These are phyloP conservation scores for Meganola albula DNA, from an alignment of 2,888 invertebrate species.

Conservation along the genomic window DNA sequence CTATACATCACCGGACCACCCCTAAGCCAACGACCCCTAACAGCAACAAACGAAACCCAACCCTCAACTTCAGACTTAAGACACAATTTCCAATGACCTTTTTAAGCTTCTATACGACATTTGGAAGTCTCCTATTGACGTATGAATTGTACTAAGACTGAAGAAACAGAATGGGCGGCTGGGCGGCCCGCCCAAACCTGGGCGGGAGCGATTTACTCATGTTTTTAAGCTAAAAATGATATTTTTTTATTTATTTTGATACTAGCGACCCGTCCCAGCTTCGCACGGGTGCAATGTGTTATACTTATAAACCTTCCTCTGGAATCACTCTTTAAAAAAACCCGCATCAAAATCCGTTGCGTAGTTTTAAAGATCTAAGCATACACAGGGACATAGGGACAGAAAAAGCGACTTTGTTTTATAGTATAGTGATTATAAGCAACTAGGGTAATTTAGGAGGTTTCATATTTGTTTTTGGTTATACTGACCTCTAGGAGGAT, in stretches of 20 bases:
- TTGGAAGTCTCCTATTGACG: constrained; percentile 56
- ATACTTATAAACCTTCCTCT: too few species aligned
- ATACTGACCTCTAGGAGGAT: too few species aligned
- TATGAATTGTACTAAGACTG: constrained; percentile 64
- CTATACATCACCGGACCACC: constrained; percentile 56
- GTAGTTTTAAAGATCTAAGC: too few species aligned
- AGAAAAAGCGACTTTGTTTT: too few species aligned
- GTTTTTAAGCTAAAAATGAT: constrained; percentile 53
- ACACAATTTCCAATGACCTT: constrained; percentile 49
- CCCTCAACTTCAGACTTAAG: constrained; percentile 38
- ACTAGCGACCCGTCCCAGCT: too few species aligned
- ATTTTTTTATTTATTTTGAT: constrained; percentile 45
- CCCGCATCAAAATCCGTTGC: too few species aligned
- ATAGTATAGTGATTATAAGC: too few species aligned
- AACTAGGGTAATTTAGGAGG: too few species aligned
- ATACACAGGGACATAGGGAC: too few species aligned
- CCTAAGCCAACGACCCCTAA: constrained; percentile 52
- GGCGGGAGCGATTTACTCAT: constrained; percentile 69
- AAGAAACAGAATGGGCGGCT: constrained; percentile 48
- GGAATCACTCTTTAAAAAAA: too few species aligned
- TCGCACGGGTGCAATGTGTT: too few species aligned
- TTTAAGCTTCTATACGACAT: constrained; percentile 57
- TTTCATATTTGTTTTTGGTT: too few species aligned
- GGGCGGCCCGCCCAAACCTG: constrained; percentile 58
- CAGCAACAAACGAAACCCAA: constrained; percentile 23